phyloP scores from a whole-genome alignment of 2,113 vertebrate genomes.

The Chunga burmeisteri region DNA sequence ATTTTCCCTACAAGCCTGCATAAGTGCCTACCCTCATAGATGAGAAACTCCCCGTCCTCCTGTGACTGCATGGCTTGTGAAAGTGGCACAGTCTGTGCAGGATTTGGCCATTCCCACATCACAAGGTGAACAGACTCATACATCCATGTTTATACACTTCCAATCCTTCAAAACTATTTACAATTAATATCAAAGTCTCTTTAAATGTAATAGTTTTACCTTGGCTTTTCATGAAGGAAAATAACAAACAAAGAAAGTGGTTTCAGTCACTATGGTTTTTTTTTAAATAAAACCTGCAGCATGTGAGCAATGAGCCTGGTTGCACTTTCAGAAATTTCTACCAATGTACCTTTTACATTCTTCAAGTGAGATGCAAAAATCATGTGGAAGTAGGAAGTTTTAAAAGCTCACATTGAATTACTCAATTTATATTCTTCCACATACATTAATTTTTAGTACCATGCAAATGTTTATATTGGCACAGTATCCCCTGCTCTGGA shows the following conservation, averaged over 20 bases:
- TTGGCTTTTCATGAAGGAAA: not conserved
- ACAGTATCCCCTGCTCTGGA: not conserved
- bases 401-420: conserved; percentile 13
- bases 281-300: not conserved
- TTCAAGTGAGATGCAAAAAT: not conserved
- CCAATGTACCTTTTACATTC: not conserved
- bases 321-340: not conserved
- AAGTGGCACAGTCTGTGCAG: not conserved
- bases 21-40: not conserved
- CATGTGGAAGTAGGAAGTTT: not conserved
- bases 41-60: not conserved
- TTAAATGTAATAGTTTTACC: not conserved
- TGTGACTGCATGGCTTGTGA: not conserved
- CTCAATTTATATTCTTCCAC: not conserved
- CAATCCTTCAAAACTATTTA: not conserved
- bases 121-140: not conserved
- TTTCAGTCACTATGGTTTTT: not conserved
- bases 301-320: not conserved
- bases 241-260: not conserved
- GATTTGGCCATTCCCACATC: not conserved
- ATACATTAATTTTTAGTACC: conserved; percentile 32
- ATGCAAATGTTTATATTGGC: conserved; percentile 42
- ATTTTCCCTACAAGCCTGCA: not conserved
- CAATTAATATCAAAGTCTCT: not conserved
- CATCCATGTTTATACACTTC: not conserved